Base-by-base conservation (phyloP, 2,888 invertebrate genomes). In the Tipula lateralis region DNA sequence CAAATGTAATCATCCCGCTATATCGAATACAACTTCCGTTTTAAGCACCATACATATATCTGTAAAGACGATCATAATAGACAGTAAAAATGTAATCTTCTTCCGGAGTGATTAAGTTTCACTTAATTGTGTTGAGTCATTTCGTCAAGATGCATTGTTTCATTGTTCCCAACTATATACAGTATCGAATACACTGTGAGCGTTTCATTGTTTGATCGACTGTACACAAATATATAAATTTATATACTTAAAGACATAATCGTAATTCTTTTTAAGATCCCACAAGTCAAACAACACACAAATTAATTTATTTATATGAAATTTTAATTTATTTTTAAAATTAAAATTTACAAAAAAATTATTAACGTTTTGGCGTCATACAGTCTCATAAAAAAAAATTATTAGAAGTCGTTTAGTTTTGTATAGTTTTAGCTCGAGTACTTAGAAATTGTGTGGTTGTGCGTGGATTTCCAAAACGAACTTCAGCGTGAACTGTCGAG, bases 241-340 rank as follows among this genome's bases (percentile, higher is more conserved):
- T 32, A 36, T 9, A 7, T 36, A 5, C 39, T 39, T 39, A 44
- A 66, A 66, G 66, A 24, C 44, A 44, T 24, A 24, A 66, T 24
- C 19, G 12, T 66, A 24, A 66, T 66, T 66, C 66, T 44, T 44
- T n/a, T n/a, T 44, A 66, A 66, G 66, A 66, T 66, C 66, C 66
- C 66, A 66, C 66, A 66, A 66, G 66, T 66, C 66, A 66, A 44
- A 44, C 44, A n/a, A 44, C n/a, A 44, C n/a, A n/a, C 44, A 44
- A 66, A 66, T 24, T 24, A 66, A 24, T 66, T 66, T 66, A 24
- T 24, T 66, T 66, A n/a, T n/a, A 66, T 66, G 24, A 66, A 66
- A 24, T 66, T 66, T 66, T 66, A 66, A 66, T 66, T 66, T 66
- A 66, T 66, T 66, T 39, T 44, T 44, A n/a, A 44, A 44, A 44